These are phyloP conservation scores for Acanthosepion pharaonis DNA, from an alignment of 2,888 invertebrate genomes.

Conservation along the genomic window DNA sequence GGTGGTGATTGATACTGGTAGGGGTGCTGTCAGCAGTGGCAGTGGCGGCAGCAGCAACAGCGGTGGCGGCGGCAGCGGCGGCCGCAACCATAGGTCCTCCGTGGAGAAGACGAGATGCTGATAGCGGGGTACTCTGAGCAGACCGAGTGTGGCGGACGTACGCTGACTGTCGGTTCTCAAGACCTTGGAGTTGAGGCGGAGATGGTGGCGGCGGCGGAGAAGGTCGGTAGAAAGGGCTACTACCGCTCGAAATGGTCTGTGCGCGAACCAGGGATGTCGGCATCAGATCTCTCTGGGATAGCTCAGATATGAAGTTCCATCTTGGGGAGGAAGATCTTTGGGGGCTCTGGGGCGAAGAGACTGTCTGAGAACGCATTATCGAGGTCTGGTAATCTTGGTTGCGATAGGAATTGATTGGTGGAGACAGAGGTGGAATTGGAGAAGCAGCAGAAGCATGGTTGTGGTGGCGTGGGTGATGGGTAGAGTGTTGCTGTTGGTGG, in stretches of 20 bases:
- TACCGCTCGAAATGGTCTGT: not conserved
- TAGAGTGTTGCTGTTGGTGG: slow-evolving; percentile 35
- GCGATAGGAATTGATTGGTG: not conserved
- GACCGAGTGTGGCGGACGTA: slow-evolving; percentile 18
- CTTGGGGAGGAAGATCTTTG: not conserved
- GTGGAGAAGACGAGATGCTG: slow-evolving; percentile 38
- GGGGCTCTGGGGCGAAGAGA: slow-evolving; percentile 33
- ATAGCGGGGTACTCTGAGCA: slow-evolving; percentile 35
- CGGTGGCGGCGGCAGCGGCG: not conserved
- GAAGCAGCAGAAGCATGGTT: not conserved
- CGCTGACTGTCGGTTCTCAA: slow-evolving; percentile 35
- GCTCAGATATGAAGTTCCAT: slow-evolving; percentile 33
- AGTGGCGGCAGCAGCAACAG: not conserved
- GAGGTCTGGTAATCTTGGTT: not conserved
- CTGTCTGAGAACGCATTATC: slow-evolving; percentile 3
- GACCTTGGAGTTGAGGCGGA: not conserved
- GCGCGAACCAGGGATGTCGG: slow-evolving; percentile 4
- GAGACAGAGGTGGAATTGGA: not conserved
- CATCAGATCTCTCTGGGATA: not conserved
- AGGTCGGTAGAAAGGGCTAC: not conserved
- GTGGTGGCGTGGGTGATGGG: slow-evolving; percentile 24
- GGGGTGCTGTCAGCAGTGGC: not conserved
- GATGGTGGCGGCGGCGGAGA: not conserved
- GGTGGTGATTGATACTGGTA: not conserved
- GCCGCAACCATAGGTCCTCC: not conserved